Base-by-base conservation (phyloP, 2,113 vertebrate genomes). In the Paratilapia polleni region DNA sequence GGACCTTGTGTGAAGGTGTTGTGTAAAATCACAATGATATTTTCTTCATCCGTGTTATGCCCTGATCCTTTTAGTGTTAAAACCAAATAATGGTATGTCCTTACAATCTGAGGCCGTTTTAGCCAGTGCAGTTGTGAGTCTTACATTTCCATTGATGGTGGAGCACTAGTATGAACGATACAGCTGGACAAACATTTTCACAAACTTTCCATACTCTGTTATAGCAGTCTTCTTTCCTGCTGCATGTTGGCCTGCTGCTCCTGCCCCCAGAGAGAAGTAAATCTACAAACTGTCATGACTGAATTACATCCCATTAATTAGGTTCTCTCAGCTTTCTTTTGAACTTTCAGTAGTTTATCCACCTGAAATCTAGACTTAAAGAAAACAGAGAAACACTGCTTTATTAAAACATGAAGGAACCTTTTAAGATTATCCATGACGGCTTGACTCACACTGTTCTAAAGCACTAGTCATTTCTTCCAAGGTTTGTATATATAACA, bases 401-500 rank as follows among this genome's bases (percentile, higher is more conserved):
- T 60, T 63, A 19, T 24, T 36, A 26, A 74, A 79, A 34, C 7
- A 41, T 60, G 0, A 66, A 62, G 34, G 38, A 28, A 4, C 5
- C 38, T 66, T 79, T 74, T 17, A 12, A 38, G 20, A 52, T 12
- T 17, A 54, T n/a, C 47, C 6, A 14, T 24, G 24, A 31, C 26
- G 12, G 9, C 43, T 47, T 31, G 28, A 58, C 24, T 61, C 34
- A 36, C 57, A 26, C 15, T 17, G 0, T 4, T 78, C 17, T 54
- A 52, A 63, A 28, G 47, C 31, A 14, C 8, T 0, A 3, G 11
- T 66, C 4, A 43, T 52, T 66, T 64, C 12, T 47, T 78, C 38
- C 9, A 4, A 24, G n/a, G 47, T 83, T 83, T 91, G 93, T 88
- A 28, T 86, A 84, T 74, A 57, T 47, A 91, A 92, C 84, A 86